phyloP scores from a whole-genome alignment of 2,113 vertebrate species.

The Macrotis lagotis region DNA sequence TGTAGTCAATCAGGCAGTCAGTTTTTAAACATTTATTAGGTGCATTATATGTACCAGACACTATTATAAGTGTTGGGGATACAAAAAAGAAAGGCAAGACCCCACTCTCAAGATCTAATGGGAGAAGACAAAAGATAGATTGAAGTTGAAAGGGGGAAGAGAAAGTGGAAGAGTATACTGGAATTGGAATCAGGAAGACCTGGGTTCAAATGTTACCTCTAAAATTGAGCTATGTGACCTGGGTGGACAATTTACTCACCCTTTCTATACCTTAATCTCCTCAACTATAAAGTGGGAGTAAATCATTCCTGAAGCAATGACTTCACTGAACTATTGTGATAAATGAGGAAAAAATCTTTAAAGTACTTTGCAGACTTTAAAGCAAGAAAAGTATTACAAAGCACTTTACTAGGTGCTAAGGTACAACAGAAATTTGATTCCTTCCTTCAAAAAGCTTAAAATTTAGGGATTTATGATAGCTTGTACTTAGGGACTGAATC shows the following conservation, averaged over 20 bases:
- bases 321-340: neutral
- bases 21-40: neutral
- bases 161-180: neutral
- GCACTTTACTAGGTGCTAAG: neutral
- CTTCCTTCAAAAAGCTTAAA: neutral
- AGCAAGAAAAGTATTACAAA: neutral
- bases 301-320: neutral
- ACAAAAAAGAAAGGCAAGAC: neutral
- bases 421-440: neutral
- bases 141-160: neutral
- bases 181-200: neutral
- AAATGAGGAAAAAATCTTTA: neutral
- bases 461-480: neutral
- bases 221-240: neutral
- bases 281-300: neutral
- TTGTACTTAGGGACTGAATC: neutral
- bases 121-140: neutral
- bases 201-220: neutral
- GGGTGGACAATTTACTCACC: neutral
- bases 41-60: neutral
- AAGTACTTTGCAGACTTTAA: neutral
- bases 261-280: neutral
- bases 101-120: neutral
- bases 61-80: neutral
- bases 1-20: neutral